A percentile compares a stretch with the other conserved stretches of the same genome.
These are phyloP conservation scores for Apodemia zela DNA, from an alignment of 2,888 invertebrate genomes.

Conservation along the genomic window DNA sequence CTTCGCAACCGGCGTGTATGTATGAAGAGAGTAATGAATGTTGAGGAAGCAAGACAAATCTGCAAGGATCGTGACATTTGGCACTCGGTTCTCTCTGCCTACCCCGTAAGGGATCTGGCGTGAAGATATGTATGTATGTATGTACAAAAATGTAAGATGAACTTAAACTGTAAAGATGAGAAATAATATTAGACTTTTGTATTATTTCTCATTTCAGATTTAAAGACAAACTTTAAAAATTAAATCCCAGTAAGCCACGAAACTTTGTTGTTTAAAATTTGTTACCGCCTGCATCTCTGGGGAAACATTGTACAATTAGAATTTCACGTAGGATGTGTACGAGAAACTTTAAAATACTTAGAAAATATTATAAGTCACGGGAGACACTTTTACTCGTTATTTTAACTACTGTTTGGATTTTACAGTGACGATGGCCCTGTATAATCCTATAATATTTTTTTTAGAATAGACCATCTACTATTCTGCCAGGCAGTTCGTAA, in stretches of 20 bases:
- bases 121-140: too few species aligned
- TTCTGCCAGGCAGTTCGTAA: too few species aligned
- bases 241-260: not conserved
- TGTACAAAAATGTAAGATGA: too few species aligned
- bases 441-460: too few species aligned
- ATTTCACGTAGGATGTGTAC: conserved; percentile 3
- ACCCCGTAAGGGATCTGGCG: too few species aligned
- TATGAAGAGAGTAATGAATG: too few species aligned
- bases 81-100: too few species aligned
- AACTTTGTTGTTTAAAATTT: conserved; percentile 8
- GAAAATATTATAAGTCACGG: conserved; percentile 2
- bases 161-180: not conserved
- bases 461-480: too few species aligned
- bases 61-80: too few species aligned
- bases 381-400: not conserved
- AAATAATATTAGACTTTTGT: not conserved
- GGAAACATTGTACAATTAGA: conserved; percentile 7
- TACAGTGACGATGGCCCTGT: not conserved
- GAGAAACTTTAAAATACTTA: not conserved
- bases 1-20: too few species aligned
- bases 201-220: too few species aligned
- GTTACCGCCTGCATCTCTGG: not conserved
- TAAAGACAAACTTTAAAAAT: not conserved
- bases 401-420: not conserved
- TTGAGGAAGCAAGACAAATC: too few species aligned